A percentile compares a stretch with the other conserved stretches of the same genome.
These are phyloP conservation scores for Eubucco bourcierii DNA, from an alignment of 2,113 vertebrate species.

Conservation along the genomic window DNA sequence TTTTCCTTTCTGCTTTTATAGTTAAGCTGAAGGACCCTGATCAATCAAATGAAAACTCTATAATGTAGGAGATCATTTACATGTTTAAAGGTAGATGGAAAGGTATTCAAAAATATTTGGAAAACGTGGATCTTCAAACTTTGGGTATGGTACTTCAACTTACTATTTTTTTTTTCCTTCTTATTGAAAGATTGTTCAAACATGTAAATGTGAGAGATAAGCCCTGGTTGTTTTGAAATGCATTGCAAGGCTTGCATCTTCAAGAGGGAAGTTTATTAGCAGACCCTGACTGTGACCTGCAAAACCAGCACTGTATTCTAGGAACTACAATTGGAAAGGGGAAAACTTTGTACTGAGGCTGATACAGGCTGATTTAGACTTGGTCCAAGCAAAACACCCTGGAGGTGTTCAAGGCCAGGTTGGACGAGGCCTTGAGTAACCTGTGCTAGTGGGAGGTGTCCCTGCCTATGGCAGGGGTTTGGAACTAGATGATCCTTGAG, in stretches of 20 bases:
- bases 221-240: background rate
- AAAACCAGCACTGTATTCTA: background rate
- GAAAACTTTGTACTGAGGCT: background rate
- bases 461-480: too few relatives aligned
- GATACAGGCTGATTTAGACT: background rate
- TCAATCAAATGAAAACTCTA: background rate
- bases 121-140: background rate
- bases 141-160: background rate
- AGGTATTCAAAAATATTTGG: background rate
- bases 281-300: background rate
- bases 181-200: background rate
- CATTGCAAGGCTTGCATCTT: background rate
- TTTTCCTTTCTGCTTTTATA: background rate
- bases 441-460: too few relatives aligned
- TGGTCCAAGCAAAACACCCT: background rate
- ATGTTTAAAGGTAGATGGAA: background rate
- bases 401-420: too few relatives aligned
- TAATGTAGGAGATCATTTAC: background rate
- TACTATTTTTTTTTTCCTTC: background rate
- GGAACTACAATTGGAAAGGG: background rate
- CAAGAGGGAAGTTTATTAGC: background rate
- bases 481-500: too few relatives aligned
- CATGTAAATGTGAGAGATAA: background rate
- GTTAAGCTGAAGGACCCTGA: background rate
- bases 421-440: too few relatives aligned